Conservation (phyloP, 2,888 invertebrate genomes). For the Macrosiphum euphorbiae region DNA sequence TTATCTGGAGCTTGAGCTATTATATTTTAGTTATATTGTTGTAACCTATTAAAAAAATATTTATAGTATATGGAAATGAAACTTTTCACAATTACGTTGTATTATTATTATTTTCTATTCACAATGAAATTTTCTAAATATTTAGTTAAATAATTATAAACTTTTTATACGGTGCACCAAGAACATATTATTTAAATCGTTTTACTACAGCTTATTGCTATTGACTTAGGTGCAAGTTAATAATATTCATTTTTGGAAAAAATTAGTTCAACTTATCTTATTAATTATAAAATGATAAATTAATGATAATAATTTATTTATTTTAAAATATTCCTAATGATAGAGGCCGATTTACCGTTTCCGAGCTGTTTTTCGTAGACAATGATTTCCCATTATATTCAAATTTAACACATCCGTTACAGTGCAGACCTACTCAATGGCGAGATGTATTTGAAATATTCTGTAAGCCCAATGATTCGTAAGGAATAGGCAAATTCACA, state of each 20-base stretch:
- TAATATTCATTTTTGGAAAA: background rate
- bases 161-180: background rate
- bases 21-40: background rate
- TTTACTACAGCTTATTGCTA: background rate
- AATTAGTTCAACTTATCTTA: background rate
- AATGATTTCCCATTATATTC: background rate
- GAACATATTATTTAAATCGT: background rate
- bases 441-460: background rate
- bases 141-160: too few species aligned
- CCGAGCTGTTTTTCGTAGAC: background rate
- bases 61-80: too few species aligned
- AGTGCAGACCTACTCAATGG: background rate
- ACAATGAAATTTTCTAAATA: too few species aligned
- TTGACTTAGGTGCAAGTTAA: background rate
- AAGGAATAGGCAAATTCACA: too few species aligned
- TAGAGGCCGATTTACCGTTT: background rate
- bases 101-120: too few species aligned
- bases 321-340: background rate
- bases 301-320: background rate
- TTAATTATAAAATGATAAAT: background rate
- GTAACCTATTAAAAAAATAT: too few species aligned
- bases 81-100: too few species aligned
- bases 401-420: background rate
- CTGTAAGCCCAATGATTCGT: too few species aligned
- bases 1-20: background rate